These are phyloP conservation scores for Lasioglossum morio DNA, from an alignment of 2,888 invertebrate species.

Conservation along the genomic window DNA sequence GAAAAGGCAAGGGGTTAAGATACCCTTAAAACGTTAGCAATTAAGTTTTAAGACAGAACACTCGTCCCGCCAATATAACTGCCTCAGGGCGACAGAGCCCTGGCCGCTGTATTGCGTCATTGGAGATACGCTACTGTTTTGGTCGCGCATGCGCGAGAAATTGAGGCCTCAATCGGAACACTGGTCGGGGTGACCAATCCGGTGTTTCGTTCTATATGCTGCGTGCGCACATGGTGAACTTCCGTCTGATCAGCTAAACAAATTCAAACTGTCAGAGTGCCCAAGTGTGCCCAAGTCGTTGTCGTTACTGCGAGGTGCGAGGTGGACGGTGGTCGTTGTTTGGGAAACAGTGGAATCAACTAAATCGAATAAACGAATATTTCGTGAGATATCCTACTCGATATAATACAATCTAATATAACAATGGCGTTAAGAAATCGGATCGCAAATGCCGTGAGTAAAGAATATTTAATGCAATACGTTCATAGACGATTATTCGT, in stretches of 20 bases:
- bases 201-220: background rate
- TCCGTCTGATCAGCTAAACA: constrained; percentile 73
- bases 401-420: constrained; percentile 15
- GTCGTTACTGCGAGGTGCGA: constrained; percentile 76
- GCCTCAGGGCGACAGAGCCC: too few relatives aligned
- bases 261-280: constrained; percentile 78
- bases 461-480: background rate
- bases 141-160: too few relatives aligned
- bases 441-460: constrained; percentile 75
- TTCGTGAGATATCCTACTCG: constrained; percentile 20
- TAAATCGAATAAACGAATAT: constrained; percentile 32
- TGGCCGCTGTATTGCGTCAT: too few relatives aligned
- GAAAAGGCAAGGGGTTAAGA: too few relatives aligned
- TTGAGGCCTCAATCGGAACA: too few relatives aligned
- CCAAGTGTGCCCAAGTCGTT: background rate
- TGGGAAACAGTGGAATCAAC: constrained; percentile 57
- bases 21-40: too few relatives aligned
- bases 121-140: too few relatives aligned
- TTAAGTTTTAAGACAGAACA: too few relatives aligned
- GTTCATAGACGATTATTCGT: background rate
- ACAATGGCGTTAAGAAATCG: constrained; percentile 81
- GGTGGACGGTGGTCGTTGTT: constrained; percentile 67
- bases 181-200: background rate
- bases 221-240: constrained; percentile 50
- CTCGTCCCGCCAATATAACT: too few relatives aligned